Evolutionary conservation across 2,797 vertebrate species (phyloP).

Genomic region (Lepus townsendii): DNA sequence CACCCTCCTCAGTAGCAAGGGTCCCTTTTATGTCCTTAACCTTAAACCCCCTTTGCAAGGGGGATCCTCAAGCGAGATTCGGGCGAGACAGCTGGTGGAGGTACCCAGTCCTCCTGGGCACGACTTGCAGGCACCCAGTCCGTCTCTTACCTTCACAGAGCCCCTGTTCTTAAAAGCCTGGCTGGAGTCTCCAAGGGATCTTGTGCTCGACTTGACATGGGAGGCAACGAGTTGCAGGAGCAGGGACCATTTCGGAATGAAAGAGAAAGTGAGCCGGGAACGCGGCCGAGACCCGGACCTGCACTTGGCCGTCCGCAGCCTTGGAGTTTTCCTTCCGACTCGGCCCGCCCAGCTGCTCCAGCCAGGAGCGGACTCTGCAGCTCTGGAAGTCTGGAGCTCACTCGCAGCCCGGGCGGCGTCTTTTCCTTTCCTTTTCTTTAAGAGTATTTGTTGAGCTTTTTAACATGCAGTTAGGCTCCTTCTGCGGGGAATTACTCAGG

Average conservation of each 20-base stretch:
- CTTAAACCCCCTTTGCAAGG: constrained; percentile 26
- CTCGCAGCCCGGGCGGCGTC: not conserved
- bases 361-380: constrained; percentile 20
- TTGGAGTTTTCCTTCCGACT: constrained; percentile 34
- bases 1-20: constrained; percentile 26
- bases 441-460: constrained; percentile 84
- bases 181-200: constrained; percentile 60
- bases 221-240: constrained; percentile 50
- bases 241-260: constrained; percentile 61
- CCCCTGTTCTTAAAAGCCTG: constrained; percentile 69
- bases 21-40: not conserved
- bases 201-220: constrained; percentile 37
- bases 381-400: not conserved
- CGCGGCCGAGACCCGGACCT: constrained; percentile 56
- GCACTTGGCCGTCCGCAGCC: not conserved
- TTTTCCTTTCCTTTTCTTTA: constrained; percentile 31
- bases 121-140: not conserved
- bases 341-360: not conserved
- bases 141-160: constrained; percentile 76
- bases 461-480: constrained; percentile 86
- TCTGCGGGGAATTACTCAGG: constrained; percentile 87
- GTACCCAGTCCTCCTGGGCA: not conserved
- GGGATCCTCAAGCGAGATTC: constrained; percentile 16
- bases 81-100: constrained; percentile 24
- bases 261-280: constrained; percentile 69